Evolutionary conservation across 2,113 vertebrate species (phyloP).

Genomic region (Cyanoramphus novaezelandiae): DNA sequence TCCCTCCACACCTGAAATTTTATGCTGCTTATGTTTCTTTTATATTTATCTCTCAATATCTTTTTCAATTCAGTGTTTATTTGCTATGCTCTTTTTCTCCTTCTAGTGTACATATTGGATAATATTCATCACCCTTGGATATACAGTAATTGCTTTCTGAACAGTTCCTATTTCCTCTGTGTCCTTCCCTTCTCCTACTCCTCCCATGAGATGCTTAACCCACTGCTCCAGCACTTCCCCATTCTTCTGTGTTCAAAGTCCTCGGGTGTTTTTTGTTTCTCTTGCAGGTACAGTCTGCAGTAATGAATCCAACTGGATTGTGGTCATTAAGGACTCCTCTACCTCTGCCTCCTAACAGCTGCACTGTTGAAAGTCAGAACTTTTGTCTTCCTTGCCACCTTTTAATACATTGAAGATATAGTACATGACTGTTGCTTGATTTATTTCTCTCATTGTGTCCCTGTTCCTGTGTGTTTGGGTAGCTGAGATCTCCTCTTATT

Average conservation of each 20-base stretch:
- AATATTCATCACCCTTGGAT: slow-evolving; percentile 56
- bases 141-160: slow-evolving; percentile 73
- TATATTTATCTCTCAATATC: slow-evolving; percentile 67
- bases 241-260: slow-evolving; percentile 58
- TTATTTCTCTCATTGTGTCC: slow-evolving; percentile 19
- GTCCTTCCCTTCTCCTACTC: slow-evolving; percentile 44
- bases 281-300: slow-evolving; percentile 52
- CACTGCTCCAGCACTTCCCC: slow-evolving; percentile 47
- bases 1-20: slow-evolving; percentile 11
- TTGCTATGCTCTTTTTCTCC: slow-evolving; percentile 40
- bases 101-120: slow-evolving; percentile 40
- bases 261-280: slow-evolving; percentile 10
- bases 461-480: slow-evolving; percentile 39
- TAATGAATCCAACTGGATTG: slow-evolving; percentile 63
- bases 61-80: slow-evolving; percentile 61
- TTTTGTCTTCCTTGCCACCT: slow-evolving; percentile 18
- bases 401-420: slow-evolving; percentile 51
- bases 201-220: slow-evolving; percentile 45
- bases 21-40: background rate
- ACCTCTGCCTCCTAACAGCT: slow-evolving; percentile 42
- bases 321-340: slow-evolving; percentile 69
- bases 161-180: slow-evolving; percentile 60
- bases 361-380: slow-evolving; percentile 50
- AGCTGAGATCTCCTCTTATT: slow-evolving; percentile 51
- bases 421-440: slow-evolving; percentile 43